Percentiles rank a stretch among this genome's conserved stretches.
Conservation (phyloP, 2,113 vertebrate species). For the Sinocyclocheilus anophthalmus region DNA sequence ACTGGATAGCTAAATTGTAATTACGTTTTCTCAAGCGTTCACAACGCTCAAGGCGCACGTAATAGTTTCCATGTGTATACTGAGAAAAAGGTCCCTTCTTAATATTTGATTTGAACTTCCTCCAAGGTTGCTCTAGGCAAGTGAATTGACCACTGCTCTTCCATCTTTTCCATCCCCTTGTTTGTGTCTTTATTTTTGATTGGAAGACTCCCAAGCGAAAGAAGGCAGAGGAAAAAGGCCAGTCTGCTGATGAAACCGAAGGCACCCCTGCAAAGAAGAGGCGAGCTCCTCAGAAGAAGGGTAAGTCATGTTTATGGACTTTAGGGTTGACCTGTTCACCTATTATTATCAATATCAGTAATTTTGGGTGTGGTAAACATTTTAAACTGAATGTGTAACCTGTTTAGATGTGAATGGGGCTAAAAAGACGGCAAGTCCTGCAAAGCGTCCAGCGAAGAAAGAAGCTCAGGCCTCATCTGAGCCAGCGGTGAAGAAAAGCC, state of each 20-base stretch:
- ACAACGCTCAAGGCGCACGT: conserved; percentile 18
- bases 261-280: conserved; percentile 62
- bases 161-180: not conserved
- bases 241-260: conserved; percentile 49
- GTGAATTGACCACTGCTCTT: conserved; percentile 49
- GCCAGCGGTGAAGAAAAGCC: conserved; percentile 34
- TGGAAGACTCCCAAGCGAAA: conserved; percentile 67
- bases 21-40: conserved; percentile 45
- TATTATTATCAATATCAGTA: not conserved
- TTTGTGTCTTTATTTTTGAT: not conserved
- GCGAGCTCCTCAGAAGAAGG: conserved; percentile 56
- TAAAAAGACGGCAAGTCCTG: conserved; percentile 55
- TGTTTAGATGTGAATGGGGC: conserved; percentile 58
- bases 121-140: conserved; percentile 46
- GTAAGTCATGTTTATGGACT: not conserved
- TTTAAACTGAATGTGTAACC: not conserved
- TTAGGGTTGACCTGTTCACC: not conserved
- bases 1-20: conserved; percentile 43
- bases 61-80: conserved; percentile 39
- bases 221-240: conserved; percentile 37
- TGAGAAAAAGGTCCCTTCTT: conserved; percentile 41
- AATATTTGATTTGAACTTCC: conserved; percentile 47
- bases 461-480: conserved; percentile 61
- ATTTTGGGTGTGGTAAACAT: not conserved
- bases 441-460: conserved; percentile 52